phyloP scores from a whole-genome alignment of 2,888 invertebrate genomes.

The Lasius platythorax region DNA sequence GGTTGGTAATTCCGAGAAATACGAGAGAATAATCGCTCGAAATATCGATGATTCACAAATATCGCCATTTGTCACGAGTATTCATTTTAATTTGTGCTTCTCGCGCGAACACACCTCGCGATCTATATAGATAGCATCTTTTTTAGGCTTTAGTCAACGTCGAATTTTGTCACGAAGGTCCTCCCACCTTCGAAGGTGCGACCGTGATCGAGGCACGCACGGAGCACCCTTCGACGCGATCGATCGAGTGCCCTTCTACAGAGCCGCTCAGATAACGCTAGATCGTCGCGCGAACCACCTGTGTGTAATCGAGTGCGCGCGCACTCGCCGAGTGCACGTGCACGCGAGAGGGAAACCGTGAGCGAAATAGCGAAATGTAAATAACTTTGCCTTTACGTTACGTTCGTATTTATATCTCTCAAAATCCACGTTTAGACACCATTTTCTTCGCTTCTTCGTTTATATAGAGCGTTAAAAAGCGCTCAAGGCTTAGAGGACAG shows the following conservation, averaged over 20 bases:
- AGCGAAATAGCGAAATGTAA: background rate
- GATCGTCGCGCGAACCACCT: constrained; percentile 68
- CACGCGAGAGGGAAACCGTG: background rate
- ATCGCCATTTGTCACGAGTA: constrained; percentile 8
- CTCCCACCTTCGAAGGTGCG: background rate
- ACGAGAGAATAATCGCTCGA: background rate
- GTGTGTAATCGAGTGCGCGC: constrained; percentile 62
- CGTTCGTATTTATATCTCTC: background rate
- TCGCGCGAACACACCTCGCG: background rate
- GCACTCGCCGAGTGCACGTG: constrained; percentile 63
- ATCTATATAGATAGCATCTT: background rate
- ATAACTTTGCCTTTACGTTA: background rate
- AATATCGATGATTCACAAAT: constrained; percentile 17
- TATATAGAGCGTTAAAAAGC: background rate
- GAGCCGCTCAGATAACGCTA: constrained; percentile 53
- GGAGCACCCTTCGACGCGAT: constrained; percentile 36
- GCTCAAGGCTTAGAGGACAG: background rate
- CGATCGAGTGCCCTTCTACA: constrained; percentile 56
- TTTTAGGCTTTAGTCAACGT: constrained; percentile 4
- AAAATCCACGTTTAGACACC: background rate
- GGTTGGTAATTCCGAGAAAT: background rate
- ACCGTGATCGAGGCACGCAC: background rate
- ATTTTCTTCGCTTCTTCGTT: background rate
- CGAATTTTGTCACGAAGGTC: background rate
- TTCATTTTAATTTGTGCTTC: background rate